Conservation (phyloP, 2,797 vertebrate genomes). For the Lithobates pipiens region DNA sequence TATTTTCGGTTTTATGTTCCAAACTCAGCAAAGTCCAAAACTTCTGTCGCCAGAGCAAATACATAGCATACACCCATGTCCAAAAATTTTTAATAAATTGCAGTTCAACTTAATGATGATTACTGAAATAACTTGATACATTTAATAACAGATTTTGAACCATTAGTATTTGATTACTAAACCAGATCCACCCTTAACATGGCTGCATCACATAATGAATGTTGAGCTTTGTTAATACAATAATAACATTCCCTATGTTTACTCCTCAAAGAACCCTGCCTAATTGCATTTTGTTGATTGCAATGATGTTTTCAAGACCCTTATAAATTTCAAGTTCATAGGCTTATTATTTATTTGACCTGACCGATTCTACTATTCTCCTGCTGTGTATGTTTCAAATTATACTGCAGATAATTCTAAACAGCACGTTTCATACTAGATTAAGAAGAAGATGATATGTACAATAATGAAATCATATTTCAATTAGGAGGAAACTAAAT, state of each 20-base stretch:
- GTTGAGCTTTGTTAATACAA: slow-evolving; percentile 4
- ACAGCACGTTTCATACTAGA: slow-evolving; percentile 60
- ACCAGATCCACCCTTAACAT: neutral
- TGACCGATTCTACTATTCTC: slow-evolving; percentile 17
- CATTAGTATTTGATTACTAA: slow-evolving; percentile 27
- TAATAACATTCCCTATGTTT: slow-evolving; percentile 18
- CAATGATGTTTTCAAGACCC: slow-evolving; percentile 34
- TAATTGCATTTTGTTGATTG: slow-evolving; percentile 44
- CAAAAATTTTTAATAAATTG: neutral
- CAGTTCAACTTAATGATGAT: slow-evolving; percentile 5
- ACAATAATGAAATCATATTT: slow-evolving; percentile 47
- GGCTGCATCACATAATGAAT: neutral
- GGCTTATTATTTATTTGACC: slow-evolving; percentile 37
- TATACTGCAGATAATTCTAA: slow-evolving; percentile 58
- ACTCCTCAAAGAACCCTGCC: slow-evolving; percentile 16
- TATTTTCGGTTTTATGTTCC: neutral
- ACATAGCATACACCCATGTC: neutral
- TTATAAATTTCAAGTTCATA: slow-evolving; percentile 11
- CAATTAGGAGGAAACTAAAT: slow-evolving; percentile 59
- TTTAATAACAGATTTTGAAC: slow-evolving; percentile 22
- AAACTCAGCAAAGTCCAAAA: neutral
- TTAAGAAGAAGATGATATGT: slow-evolving; percentile 51
- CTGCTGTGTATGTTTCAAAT: slow-evolving; percentile 58
- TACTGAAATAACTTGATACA: slow-evolving; percentile 14
- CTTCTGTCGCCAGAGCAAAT: neutral